phyloP scores from a whole-genome alignment of 2,888 invertebrate genomes.

The Hecatera dysodea region DNA sequence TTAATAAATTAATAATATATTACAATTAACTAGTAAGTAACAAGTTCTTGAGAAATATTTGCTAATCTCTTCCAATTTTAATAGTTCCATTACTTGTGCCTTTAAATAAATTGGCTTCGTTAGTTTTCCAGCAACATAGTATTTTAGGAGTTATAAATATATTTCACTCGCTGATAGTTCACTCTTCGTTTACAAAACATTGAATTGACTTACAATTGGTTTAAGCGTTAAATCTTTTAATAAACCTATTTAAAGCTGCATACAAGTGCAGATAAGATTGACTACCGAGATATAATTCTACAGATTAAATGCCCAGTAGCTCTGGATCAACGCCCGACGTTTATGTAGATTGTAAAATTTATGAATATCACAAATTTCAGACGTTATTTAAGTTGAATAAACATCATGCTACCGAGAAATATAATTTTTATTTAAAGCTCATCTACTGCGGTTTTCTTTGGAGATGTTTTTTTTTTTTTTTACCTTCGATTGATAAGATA shows the following conservation, averaged over 20 bases:
- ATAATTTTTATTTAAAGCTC: constrained; percentile 18
- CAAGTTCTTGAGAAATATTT: constrained; percentile 7
- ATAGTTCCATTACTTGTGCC: constrained; percentile 3
- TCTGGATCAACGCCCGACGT: constrained; percentile 53
- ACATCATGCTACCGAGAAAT: constrained; percentile 10
- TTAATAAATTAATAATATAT: constrained; percentile 10
- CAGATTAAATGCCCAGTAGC: constrained; percentile 56
- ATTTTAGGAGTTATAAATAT: constrained; percentile 20
- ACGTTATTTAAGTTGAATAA: constrained; percentile 20
- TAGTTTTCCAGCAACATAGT: background rate
- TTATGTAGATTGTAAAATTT: constrained; percentile 58
- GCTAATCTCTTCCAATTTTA: background rate
- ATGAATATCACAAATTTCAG: constrained; percentile 51
- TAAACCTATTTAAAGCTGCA: constrained; percentile 54
- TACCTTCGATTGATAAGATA: constrained; percentile 12
- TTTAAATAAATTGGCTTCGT: background rate
- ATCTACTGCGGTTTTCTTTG: constrained; percentile 1
- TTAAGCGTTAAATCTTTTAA: constrained; percentile 30
- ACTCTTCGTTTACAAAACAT: constrained; percentile 10
- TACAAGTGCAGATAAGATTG: constrained; percentile 56
- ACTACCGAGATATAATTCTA: constrained; percentile 58
- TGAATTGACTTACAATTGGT: constrained; percentile 44
- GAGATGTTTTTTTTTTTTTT: background rate
- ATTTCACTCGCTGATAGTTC: constrained; percentile 9
- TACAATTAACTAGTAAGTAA: constrained; percentile 4